Percentiles rank a stretch among this genome's conserved stretches.
phyloP scores from a whole-genome alignment of 2,888 invertebrate species.

The Agrochola litura region DNA sequence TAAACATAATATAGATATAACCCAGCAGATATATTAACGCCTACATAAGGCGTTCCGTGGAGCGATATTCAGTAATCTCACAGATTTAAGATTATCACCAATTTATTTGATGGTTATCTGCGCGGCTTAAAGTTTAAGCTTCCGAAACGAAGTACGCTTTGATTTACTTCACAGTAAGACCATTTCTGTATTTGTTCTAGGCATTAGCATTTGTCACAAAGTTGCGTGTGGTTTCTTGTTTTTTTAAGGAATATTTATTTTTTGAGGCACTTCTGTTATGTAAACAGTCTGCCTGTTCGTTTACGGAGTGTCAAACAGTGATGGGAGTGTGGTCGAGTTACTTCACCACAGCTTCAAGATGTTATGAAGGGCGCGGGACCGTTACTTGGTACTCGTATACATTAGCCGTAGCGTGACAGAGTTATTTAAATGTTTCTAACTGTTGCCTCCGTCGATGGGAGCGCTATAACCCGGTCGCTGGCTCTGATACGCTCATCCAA shows the following conservation, averaged over 20 bases:
- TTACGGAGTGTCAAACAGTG: constrained; percentile 75
- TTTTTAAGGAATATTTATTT: constrained; percentile 68
- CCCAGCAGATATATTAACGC: constrained; percentile 69
- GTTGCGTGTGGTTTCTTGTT: constrained; percentile 55
- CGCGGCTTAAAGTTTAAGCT: constrained; percentile 64
- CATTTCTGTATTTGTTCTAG: constrained; percentile 64
- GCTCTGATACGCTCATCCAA: constrained; percentile 69
- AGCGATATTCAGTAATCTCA: constrained; percentile 66
- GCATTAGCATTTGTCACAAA: constrained; percentile 68
- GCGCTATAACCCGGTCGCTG: constrained; percentile 81
- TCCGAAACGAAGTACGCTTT: constrained; percentile 62
- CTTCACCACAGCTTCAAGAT: constrained; percentile 65
- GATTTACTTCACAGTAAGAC: constrained; percentile 46
- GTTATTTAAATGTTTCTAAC: constrained; percentile 87
- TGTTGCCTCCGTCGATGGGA: constrained; percentile 78
- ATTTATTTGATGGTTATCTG: constrained; percentile 74
- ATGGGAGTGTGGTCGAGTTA: constrained; percentile 68
- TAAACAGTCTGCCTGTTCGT: constrained; percentile 75
- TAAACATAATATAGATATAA: constrained; percentile 70
- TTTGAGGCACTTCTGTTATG: constrained; percentile 73
- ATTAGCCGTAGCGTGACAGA: constrained; percentile 83
- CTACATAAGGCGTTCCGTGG: constrained; percentile 59
- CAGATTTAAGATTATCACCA: constrained; percentile 70
- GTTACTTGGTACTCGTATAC: constrained; percentile 82
- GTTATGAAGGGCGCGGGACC: constrained; percentile 85